Evolutionary conservation across 2,888 invertebrate genomes (phyloP).

Genomic region (Crepidodera aurea): DNA sequence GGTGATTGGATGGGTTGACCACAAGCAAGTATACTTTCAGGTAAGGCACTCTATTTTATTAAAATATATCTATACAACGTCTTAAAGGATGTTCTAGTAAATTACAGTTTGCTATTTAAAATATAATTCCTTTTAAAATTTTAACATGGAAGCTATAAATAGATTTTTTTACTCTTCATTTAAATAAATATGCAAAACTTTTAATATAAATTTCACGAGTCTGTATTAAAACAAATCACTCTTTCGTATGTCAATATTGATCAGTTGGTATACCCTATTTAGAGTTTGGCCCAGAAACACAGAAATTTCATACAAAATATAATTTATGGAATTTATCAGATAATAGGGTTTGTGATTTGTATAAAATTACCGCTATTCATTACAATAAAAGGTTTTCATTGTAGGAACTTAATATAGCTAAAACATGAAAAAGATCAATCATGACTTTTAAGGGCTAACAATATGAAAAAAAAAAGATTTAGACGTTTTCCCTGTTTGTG

Average conservation of each 20-base stretch:
- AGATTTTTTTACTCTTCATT: no score
- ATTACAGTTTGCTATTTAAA: no score
- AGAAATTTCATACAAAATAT: slow-evolving; percentile 15
- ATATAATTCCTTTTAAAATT: no score
- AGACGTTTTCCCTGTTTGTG: no score
- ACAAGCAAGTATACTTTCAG: slow-evolving; percentile 81
- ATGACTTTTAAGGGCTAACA: slow-evolving; percentile 7
- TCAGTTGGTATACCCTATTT: slow-evolving; percentile 10
- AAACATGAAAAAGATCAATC: slow-evolving; percentile 21
- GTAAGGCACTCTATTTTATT: slow-evolving; percentile 68
- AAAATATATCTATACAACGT: no score
- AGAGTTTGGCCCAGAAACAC: slow-evolving; percentile 12
- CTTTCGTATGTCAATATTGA: slow-evolving; percentile 17
- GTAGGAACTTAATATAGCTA: slow-evolving; percentile 12
- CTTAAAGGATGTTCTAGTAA: no score
- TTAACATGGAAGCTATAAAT: no score
- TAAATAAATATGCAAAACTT: no score
- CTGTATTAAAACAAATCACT: background rate
- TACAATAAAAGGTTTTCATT: slow-evolving; percentile 21
- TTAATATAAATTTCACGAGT: no score
- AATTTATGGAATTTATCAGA: slow-evolving; percentile 25
- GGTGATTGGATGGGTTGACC: slow-evolving; percentile 89
- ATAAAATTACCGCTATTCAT: slow-evolving; percentile 20
- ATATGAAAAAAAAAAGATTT: no score
- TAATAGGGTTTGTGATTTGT: slow-evolving; percentile 23